Percentiles rank a stretch among this genome's conserved stretches.
phyloP scores from a whole-genome alignment of 2,888 invertebrate species.

The Cataglyphis cursor region DNA sequence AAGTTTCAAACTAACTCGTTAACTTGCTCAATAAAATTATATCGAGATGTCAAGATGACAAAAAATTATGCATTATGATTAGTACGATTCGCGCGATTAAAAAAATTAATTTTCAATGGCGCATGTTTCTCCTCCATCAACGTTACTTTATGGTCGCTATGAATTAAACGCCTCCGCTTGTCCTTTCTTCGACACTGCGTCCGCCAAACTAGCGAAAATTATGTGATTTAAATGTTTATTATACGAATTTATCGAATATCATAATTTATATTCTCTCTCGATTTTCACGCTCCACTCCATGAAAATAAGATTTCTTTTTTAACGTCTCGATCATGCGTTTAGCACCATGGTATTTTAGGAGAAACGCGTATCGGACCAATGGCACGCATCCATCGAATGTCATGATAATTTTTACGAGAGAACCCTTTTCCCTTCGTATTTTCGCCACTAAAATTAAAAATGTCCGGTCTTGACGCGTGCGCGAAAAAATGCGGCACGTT shows the following conservation, averaged over 20 bases:
- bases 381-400: background rate
- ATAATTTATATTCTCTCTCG: background rate
- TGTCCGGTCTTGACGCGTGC: background rate
- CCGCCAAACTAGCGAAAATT: background rate
- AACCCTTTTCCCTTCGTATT: background rate
- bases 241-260: background rate
- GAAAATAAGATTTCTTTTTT: conserved; percentile 30
- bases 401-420: conserved; percentile 27
- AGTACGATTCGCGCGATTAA: background rate
- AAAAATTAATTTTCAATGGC: conserved; percentile 27
- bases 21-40: conserved; percentile 3
- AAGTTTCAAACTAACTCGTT: conserved; percentile 16
- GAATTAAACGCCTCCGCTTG: conserved; percentile 27
- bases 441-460: background rate
- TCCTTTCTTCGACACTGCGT: background rate
- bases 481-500: background rate
- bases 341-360: background rate
- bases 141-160: background rate
- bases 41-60: background rate
- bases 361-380: conserved; percentile 5
- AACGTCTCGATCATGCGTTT: background rate
- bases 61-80: conserved; percentile 13
- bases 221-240: conserved; percentile 12
- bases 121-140: background rate
- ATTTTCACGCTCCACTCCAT: background rate